Conservation (phyloP, 2,113 vertebrate species). For the Steatornis caripensis region DNA sequence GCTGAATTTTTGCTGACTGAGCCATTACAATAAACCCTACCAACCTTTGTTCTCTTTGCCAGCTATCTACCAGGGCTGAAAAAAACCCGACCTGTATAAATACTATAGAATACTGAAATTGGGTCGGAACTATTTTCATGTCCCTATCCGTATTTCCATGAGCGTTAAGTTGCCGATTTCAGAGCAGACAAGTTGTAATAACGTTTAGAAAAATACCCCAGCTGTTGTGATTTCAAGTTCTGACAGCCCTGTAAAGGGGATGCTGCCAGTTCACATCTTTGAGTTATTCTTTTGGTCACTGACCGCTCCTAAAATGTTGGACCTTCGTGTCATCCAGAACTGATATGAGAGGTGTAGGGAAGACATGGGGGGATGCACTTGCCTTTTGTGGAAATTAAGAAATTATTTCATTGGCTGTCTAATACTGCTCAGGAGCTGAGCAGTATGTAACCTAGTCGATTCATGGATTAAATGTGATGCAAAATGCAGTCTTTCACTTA, state of each 20-base stretch:
- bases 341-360: not conserved
- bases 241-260: not conserved
- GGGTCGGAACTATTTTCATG: not conserved
- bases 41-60: constrained; percentile 7
- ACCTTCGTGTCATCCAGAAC: not conserved
- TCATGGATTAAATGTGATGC: not conserved
- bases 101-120: not conserved
- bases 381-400: not conserved
- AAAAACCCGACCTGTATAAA: not conserved
- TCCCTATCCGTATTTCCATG: not conserved
- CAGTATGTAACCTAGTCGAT: not conserved
- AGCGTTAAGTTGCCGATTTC: not conserved
- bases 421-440: not conserved
- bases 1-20: constrained; percentile 33
- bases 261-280: not conserved
- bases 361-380: not conserved
- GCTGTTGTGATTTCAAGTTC: not conserved
- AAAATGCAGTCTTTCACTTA: not conserved
- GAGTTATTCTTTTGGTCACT: not conserved
- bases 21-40: not conserved
- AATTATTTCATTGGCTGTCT: not conserved
- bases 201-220: not conserved
- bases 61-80: not conserved
- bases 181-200: not conserved
- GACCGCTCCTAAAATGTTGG: not conserved